Conservation (phyloP, 2,797 vertebrate genomes). For the Furcifer pardalis region DNA sequence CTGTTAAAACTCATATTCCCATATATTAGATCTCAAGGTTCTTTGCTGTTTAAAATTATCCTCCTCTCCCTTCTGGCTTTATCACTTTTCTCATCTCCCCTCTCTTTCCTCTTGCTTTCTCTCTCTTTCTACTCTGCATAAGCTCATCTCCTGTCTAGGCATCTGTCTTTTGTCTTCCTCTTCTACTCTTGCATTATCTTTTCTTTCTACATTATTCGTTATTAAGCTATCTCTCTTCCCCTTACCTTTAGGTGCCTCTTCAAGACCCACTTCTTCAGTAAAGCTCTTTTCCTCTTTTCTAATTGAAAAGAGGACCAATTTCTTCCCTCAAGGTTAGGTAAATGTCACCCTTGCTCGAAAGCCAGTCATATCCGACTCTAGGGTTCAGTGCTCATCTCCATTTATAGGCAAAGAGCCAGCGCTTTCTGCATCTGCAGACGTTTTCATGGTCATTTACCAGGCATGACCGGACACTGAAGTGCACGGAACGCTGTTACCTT, state of each 20-base stretch:
- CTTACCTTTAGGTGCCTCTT: not conserved
- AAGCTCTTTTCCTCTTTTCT: not conserved
- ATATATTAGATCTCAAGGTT: not conserved
- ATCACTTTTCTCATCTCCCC: not conserved
- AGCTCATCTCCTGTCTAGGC: not conserved
- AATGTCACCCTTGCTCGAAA: too few species aligned
- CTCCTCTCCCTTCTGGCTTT: not conserved
- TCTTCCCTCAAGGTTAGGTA: not conserved
- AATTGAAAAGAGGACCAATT: constrained; percentile 14
- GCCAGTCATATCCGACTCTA: too few species aligned
- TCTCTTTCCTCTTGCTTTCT: not conserved
- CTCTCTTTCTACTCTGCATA: not conserved
- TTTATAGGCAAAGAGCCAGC: too few species aligned
- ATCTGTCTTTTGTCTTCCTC: not conserved
- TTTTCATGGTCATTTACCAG: too few species aligned
- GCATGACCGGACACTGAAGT: too few species aligned
- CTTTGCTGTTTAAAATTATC: not conserved
- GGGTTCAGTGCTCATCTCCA: too few species aligned
- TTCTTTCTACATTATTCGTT: not conserved
- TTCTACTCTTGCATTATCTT: not conserved
- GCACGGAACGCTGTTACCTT: too few species aligned
- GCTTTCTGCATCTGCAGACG: too few species aligned
- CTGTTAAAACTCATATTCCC: not conserved
- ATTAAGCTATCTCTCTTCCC: not conserved
- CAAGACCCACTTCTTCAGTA: not conserved